Evolutionary conservation across 2,888 invertebrate genomes (phyloP), one percentile per base, ranked within the genome.

Genomic region (Agrochola litura): DNA sequence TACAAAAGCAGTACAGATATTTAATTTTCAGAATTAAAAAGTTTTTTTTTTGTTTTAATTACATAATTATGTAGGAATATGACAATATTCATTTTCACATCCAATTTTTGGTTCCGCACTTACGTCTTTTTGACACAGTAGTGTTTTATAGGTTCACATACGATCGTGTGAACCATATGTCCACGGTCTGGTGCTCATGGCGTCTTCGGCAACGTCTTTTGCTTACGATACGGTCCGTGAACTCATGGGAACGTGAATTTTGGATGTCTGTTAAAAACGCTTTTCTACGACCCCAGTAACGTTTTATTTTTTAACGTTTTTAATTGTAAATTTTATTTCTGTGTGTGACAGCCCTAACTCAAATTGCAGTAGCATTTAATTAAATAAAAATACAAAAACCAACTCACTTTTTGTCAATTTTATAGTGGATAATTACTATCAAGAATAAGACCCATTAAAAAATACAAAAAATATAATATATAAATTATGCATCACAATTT

Each of bases 151-250:
- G 73, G 91, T 93, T 93, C 94, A 94, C 94, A 94, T 93, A 93
- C 92, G 85, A 92, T 85, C 95, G 94, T 95, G 95, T 92, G 95
- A 94, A 93, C 92, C 71, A 79, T 69, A 83, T 82, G 85, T 76
- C 90, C 88, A 95, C 93, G 95, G 92, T 94, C 94, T 91, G 91
- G 54, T 92, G 93, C 72, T 61, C 83, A 73, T 85, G 82, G 88
- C 82, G 92, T 95, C 95, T 95, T 95, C 93, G 89, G 92, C 94
- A 93, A 90, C 94, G 94, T 95, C 94, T 94, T 93, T 90, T 88
- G 90, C 89, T 87, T 84, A 91, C 93, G 94, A 92, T 90, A 93
- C 94, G 91, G 90, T 89, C 41, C 82, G 89, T 84, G 87, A 85
- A 87, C 89, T 86, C 91, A 90, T 90, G 91, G 91, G 90, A 90